Conservation (phyloP, 2,797 vertebrate species). For the Coluber constrictor region DNA sequence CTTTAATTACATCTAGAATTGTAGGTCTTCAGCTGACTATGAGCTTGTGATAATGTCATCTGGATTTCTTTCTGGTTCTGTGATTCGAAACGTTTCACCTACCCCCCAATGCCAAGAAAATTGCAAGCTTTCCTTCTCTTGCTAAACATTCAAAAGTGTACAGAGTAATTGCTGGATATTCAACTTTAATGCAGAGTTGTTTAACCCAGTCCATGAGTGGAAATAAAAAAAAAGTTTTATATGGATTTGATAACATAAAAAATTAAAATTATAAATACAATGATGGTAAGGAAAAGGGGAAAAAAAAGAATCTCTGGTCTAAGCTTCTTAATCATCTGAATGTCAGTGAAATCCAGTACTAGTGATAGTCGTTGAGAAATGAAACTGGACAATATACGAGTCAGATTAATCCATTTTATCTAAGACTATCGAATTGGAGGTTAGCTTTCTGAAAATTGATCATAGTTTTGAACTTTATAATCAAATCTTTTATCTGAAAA, state of each 20-base stretch:
- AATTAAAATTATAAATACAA: neutral
- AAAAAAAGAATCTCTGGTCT: neutral
- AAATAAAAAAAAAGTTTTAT: neutral
- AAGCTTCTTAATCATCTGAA: neutral
- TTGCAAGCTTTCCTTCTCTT: neutral
- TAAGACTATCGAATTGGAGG: neutral
- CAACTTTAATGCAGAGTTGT: neutral
- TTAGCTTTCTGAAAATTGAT: conserved; percentile 37
- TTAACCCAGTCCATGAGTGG: neutral
- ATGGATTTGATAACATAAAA: neutral
- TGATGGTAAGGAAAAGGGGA: no score
- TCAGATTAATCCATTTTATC: conserved; percentile 20
- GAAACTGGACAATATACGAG: neutral
- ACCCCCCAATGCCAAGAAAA: neutral
- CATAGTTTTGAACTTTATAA: conserved; percentile 31
- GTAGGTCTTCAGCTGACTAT: no score
- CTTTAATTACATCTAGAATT: neutral
- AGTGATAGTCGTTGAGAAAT: neutral
- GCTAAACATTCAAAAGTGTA: neutral
- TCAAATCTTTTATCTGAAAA: conserved; percentile 43
- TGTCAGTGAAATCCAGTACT: neutral
- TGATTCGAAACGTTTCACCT: neutral
- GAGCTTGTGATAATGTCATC: neutral
- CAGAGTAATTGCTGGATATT: neutral
- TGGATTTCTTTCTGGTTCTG: neutral